Percentiles rank a stretch among this genome's conserved stretches.
phyloP scores from a whole-genome alignment of 1,140 invertebrate genomes.

The Medauroidea extradentata region DNA sequence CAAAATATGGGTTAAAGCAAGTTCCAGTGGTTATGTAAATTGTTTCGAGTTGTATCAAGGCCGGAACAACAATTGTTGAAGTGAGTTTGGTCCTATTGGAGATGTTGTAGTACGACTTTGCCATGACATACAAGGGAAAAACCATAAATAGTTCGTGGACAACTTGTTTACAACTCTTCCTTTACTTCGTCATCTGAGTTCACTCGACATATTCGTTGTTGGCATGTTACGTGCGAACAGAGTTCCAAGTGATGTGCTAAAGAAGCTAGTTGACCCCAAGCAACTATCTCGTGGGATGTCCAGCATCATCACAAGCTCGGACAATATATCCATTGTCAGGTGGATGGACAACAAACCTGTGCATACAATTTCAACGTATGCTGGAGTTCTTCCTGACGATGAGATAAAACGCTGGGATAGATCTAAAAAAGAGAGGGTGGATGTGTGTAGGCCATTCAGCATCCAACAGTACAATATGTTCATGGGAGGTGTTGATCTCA shows the following conservation, averaged over 20 bases:
- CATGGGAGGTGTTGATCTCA: constrained; percentile 39
- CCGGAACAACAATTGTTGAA: constrained; percentile 15
- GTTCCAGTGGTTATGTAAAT: constrained; percentile 27
- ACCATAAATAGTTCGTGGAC: constrained; percentile 39
- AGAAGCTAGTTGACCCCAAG: constrained; percentile 11
- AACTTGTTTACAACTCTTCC: constrained; percentile 34
- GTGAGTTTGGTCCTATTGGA: constrained; percentile 31
- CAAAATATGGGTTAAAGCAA: constrained; percentile 27
- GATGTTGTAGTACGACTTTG: constrained; percentile 32
- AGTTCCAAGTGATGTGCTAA: constrained; percentile 9
- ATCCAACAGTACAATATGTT: constrained; percentile 33
- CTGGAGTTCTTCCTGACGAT: constrained; percentile 29
- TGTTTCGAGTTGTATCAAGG: constrained; percentile 37
- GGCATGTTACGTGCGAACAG: constrained; percentile 15
- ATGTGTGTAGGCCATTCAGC: constrained; percentile 25
- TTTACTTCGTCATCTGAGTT: constrained; percentile 1
- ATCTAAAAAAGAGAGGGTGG: constrained; percentile 21
- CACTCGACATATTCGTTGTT: constrained; percentile 11
- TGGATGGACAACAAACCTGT: constrained; percentile 31
- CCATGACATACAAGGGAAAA: constrained; percentile 20
- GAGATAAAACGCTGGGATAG: constrained; percentile 17
- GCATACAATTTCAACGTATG: constrained; percentile 33
- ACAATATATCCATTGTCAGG: constrained; percentile 28
- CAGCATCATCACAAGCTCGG: constrained; percentile 13
- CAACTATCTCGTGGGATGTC: constrained; percentile 17